Conservation (phyloP, 2,113 vertebrate genomes). For the Oryctolagus cuniculus region DNA sequence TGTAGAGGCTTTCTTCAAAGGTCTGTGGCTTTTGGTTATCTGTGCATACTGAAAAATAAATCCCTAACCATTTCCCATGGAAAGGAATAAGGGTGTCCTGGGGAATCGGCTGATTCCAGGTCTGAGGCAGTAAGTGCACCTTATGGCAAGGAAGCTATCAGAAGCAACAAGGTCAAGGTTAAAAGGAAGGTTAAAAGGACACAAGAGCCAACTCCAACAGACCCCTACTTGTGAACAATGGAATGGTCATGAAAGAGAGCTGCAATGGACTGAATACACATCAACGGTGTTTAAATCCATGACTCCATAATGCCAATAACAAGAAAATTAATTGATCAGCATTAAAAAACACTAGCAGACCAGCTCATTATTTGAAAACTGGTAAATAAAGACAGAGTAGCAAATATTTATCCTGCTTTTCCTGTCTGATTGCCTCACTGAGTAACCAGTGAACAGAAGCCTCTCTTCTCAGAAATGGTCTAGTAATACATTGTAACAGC, state of each 20-base stretch:
- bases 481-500: not conserved
- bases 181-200: not conserved
- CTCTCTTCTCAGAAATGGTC: not conserved
- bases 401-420: slow-evolving; percentile 26
- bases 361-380: slow-evolving; percentile 38
- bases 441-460: not conserved
- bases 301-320: not conserved
- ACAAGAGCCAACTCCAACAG: not conserved
- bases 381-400: not conserved
- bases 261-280: not conserved
- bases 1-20: not conserved
- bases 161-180: not conserved
- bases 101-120: slow-evolving; percentile 36
- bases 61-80: slow-evolving; percentile 7
- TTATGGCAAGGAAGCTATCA: not conserved
- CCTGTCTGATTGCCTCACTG: not conserved
- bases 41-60: slow-evolving; percentile 21
- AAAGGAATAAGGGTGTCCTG: slow-evolving; percentile 5
- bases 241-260: not conserved
- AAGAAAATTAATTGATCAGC: not conserved
- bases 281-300: not conserved
- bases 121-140: not conserved
- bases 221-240: not conserved
- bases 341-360: not conserved
- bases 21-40: slow-evolving; percentile 15